Evolutionary conservation across 1,140 invertebrate species (phyloP).

Genomic region (Drosophila melanogaster): DNA sequence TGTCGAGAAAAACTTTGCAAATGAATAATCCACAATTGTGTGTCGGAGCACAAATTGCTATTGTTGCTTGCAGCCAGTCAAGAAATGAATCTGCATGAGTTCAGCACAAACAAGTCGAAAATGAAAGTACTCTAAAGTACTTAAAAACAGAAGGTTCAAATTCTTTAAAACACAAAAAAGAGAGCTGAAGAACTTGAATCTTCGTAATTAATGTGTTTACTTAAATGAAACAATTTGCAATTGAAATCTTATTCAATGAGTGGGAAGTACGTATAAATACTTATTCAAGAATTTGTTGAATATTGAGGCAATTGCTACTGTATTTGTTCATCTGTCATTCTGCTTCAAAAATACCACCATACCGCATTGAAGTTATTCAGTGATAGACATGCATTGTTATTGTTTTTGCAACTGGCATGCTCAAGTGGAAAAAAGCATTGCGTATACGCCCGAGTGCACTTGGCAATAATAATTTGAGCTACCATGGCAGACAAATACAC

Average conservation of each 20-base stretch:
- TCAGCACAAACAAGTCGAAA: neutral
- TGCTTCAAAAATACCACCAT: neutral
- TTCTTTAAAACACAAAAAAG: no score
- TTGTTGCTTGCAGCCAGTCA: conserved; percentile 72
- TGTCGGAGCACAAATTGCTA: conserved; percentile 73
- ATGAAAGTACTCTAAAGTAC: neutral
- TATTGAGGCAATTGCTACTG: no score
- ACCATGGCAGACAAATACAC: conserved; percentile 34
- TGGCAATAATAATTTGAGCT: conserved; percentile 76
- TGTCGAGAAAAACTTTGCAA: conserved; percentile 65
- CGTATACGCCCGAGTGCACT: conserved; percentile 80
- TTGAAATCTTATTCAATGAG: neutral
- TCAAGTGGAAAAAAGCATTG: conserved; percentile 81
- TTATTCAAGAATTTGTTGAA: no score
- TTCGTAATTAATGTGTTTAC: no score
- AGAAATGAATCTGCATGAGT: conserved; percentile 56
- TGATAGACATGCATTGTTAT: conserved; percentile 47
- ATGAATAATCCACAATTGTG: conserved; percentile 77
- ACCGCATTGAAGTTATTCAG: neutral
- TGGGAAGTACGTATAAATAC: no score
- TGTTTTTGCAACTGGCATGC: conserved; percentile 66
- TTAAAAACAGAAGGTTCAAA: no score
- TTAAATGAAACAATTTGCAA: neutral
- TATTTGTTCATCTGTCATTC: neutral
- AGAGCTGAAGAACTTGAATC: no score